phyloP scores from a whole-genome alignment of 2,113 vertebrate species.

The Phylloscopus trochiloides region DNA sequence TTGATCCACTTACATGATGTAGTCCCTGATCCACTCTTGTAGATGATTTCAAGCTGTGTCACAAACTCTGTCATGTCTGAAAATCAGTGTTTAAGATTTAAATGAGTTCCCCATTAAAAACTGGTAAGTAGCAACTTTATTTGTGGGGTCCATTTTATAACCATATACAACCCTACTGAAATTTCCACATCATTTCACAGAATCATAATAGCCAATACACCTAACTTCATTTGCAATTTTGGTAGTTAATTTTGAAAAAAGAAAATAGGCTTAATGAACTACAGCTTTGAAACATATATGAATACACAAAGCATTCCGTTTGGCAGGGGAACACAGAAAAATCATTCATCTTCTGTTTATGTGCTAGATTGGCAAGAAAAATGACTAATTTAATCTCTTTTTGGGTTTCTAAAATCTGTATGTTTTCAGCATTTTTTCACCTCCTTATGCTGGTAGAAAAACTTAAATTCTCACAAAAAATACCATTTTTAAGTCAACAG shows the following conservation, averaged over 20 bases:
- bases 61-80: not conserved
- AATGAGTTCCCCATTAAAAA: not conserved
- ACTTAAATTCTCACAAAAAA: not conserved
- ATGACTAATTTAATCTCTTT: not conserved
- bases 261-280: not conserved
- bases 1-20: not conserved
- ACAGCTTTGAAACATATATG: not conserved
- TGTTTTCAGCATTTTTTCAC: not conserved
- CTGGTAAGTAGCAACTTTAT: not conserved
- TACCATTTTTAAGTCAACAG: not conserved
- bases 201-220: not conserved
- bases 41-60: not conserved
- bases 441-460: not conserved
- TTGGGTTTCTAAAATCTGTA: not conserved
- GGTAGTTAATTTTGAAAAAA: not conserved
- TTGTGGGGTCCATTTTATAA: not conserved
- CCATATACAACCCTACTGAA: not conserved
- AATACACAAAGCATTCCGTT: not conserved
- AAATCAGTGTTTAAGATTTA: not conserved
- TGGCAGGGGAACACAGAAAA: not conserved
- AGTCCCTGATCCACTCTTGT: not conserved
- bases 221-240: not conserved
- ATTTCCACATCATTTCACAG: not conserved
- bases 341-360: not conserved
- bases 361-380: not conserved